A percentile compares a stretch with the other conserved stretches of the same genome.
Evolutionary conservation across 2,888 invertebrate species (phyloP).

Genomic region (Fabriciana adippe): DNA sequence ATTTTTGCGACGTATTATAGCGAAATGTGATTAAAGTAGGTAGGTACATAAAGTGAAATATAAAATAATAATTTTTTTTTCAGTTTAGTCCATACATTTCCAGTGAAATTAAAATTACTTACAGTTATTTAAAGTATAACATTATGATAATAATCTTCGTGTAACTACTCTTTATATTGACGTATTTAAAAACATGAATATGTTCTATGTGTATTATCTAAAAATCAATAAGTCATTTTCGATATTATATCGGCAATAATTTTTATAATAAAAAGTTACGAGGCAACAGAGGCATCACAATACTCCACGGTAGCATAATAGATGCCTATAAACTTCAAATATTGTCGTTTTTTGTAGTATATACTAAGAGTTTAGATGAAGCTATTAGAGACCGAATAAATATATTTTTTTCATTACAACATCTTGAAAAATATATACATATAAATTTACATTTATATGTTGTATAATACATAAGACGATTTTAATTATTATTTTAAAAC

Average conservation of each 20-base stretch:
- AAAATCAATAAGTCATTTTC: slow-evolving; percentile 32
- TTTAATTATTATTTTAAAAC: no score
- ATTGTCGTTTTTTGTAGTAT: slow-evolving; percentile 53
- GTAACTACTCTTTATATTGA: not conserved
- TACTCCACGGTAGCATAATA: slow-evolving; percentile 58
- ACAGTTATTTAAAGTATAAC: no score
- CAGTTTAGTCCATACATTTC: no score
- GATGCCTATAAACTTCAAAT: slow-evolving; percentile 54
- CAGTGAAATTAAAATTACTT: no score
- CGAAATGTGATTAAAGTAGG: no score
- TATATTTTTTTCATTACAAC: not conserved
- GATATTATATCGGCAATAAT: slow-evolving; percentile 32
- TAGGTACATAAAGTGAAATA: no score
- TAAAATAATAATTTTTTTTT: no score
- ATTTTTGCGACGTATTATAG: no score
- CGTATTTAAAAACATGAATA: not conserved
- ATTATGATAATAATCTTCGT: no score
- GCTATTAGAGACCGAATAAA: slow-evolving; percentile 6
- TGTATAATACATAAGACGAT: no score
- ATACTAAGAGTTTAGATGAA: slow-evolving; percentile 45
- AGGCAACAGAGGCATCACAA: slow-evolving; percentile 39
- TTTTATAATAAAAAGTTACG: slow-evolving; percentile 37
- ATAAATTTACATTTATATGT: no score
- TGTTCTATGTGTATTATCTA: slow-evolving; percentile 2
- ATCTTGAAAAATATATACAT: no score